Conservation (phyloP, 2,888 invertebrate species). For the Hydrotaea cyrtoneurina region DNA sequence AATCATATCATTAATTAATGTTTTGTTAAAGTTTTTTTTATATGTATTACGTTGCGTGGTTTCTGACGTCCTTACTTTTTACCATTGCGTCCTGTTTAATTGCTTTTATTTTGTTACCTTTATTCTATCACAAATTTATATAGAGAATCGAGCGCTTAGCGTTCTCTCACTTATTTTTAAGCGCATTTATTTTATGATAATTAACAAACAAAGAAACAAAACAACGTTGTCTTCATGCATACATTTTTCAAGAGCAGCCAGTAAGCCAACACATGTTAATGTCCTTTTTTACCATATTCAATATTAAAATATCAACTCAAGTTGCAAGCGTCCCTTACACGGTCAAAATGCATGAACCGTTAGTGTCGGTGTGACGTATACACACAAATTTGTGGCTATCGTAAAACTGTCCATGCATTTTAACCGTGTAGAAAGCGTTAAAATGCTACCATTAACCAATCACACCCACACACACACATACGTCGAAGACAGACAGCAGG, state of each 20-base stretch:
- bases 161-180: constrained; percentile 31
- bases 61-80: constrained; percentile 37
- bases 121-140: constrained; percentile 27
- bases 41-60: constrained; percentile 7
- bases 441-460: too few relatives aligned
- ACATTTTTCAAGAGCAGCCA: background rate
- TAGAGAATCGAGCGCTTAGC: constrained; percentile 39
- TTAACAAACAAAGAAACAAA: background rate
- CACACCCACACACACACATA: background rate
- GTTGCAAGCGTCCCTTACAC: too few relatives aligned
- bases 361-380: too few relatives aligned
- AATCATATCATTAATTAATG: constrained; percentile 33
- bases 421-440: too few relatives aligned
- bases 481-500: too few relatives aligned
- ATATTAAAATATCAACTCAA: too few relatives aligned
- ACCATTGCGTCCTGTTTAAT: constrained; percentile 49
- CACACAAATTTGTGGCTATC: too few relatives aligned
- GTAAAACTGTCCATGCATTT: too few relatives aligned
- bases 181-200: constrained; percentile 36
- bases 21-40: constrained; percentile 12
- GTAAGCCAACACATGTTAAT: background rate
- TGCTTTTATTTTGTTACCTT: constrained; percentile 30
- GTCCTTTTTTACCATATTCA: background rate
- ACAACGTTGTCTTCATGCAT: background rate
- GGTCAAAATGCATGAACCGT: too few relatives aligned